Conservation (phyloP, 1,140 invertebrate species). For the Philaenus spumarius region DNA sequence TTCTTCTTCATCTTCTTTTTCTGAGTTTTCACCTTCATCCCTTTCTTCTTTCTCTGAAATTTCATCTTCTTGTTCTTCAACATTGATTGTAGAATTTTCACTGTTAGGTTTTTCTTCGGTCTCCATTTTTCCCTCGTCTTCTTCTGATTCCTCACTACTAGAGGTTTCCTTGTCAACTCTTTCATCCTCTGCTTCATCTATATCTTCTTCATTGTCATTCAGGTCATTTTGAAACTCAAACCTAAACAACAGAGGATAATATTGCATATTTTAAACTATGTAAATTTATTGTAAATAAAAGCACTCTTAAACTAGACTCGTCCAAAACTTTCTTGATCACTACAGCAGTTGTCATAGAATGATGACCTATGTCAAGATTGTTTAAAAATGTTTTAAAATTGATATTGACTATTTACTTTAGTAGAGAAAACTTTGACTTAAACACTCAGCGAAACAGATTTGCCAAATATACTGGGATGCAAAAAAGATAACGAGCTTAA, state of each 20-base stretch:
- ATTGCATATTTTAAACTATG: too few species aligned
- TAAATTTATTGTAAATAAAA: too few species aligned
- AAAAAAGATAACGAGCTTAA: too few species aligned
- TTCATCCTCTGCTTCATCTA: slow-evolving; percentile 35
- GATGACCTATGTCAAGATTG: too few species aligned
- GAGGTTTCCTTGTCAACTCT: slow-evolving; percentile 30
- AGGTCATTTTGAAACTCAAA: slow-evolving; percentile 14
- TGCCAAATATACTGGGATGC: too few species aligned
- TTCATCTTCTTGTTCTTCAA: slow-evolving; percentile 35
- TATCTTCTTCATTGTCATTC: slow-evolving; percentile 27
- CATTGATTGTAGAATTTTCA: slow-evolving; percentile 23
- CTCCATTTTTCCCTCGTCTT: slow-evolving; percentile 8
- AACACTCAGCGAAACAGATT: too few species aligned
- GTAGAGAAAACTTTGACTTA: background rate
- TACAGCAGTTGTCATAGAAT: too few species aligned
- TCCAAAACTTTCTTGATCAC: too few species aligned
- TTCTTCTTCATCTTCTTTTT: slow-evolving; percentile 33
- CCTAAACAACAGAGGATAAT: too few species aligned
- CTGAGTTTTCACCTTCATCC: slow-evolving; percentile 35
- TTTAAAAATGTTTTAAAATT: too few species aligned
- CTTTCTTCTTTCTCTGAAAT: slow-evolving; percentile 33
- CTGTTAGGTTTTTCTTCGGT: slow-evolving; percentile 18
- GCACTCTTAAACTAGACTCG: too few species aligned
- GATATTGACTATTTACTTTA: too few species aligned
- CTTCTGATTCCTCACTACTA: slow-evolving; percentile 4